Evolutionary conservation across 2,888 invertebrate species (phyloP), one percentile per base, ranked within the genome.

Genomic region (Orchesellides sinensis): DNA sequence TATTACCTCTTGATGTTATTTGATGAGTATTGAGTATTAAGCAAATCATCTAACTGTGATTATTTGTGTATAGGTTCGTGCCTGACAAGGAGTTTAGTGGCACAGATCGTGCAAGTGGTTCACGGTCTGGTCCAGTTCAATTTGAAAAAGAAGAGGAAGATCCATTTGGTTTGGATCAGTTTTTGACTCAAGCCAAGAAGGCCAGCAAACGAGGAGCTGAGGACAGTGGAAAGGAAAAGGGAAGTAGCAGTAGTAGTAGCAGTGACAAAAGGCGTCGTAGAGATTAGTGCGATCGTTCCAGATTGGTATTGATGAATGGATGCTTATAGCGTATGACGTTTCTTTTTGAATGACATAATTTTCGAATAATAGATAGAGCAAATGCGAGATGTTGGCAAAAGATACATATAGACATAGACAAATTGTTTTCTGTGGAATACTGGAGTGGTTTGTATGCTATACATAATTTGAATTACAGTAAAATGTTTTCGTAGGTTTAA

Each of bases 51-150:
- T 14, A 49, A 49, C 49, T 17, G 17, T 8, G n/a, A 40, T 40
- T 25, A 35, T 19, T 49, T 49, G n/a, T 17, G 8, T 14, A 1
- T n/a, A 95, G 97, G 88, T 99, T 99, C 92, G 98, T 99, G 21
- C 98, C 99, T 0, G 98, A 99, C 91, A 98, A 98, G 89, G 98
- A 97, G 89, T 99, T 99, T 89, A 95, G 96, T 6, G 99, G 99
- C 0, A 96, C 97, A 0, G 96, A 97, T 89, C 92, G 95, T 83
- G 90, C 92, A 21, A 89, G 90, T 27, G 92, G 92, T 45, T 90
- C 93, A 0, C 93, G 98, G n/a, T 93, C 94, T 10, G 98, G 98
- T 0, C 99, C 99, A 0, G 99, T 99, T 25, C 98, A 98, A 91
- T 99, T 99, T 90, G 97, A 98, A 89, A 94, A 94, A 87, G 92